Evolutionary conservation across 2,797 vertebrate genomes (phyloP).

Genomic region (Clarias pachynema): DNA sequence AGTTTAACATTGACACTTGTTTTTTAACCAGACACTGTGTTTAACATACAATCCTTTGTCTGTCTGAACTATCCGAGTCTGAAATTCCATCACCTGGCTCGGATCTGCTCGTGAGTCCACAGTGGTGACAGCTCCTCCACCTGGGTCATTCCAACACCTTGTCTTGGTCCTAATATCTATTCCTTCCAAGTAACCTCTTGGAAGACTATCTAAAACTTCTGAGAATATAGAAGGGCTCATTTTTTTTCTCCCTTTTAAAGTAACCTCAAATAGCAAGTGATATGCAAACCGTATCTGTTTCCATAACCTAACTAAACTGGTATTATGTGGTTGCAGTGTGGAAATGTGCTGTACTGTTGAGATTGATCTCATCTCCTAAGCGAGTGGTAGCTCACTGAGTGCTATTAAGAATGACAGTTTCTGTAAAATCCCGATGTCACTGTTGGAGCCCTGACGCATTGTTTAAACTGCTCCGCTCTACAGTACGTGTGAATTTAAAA

Average conservation of each 20-base stretch:
- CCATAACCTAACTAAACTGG: conserved; percentile 6
- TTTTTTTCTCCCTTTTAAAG: conserved; percentile 33
- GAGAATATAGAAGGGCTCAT: conserved; percentile 20
- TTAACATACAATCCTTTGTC: conserved; percentile 50
- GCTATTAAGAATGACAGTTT: not conserved
- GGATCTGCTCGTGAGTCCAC: conserved; percentile 33
- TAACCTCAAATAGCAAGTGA: conserved; percentile 23
- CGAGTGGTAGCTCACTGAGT: not conserved
- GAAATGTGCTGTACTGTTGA: not conserved
- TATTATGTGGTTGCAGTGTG: not conserved
- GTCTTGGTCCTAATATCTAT: conserved; percentile 34
- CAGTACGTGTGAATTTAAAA: not conserved
- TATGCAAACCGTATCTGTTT: not conserved
- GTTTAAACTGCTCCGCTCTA: not conserved
- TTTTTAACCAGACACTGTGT: not conserved
- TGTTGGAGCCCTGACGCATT: not conserved
- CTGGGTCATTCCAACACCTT: conserved; percentile 58
- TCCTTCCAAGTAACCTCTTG: conserved; percentile 21
- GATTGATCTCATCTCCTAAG: conserved; percentile 1
- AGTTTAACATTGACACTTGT: not conserved
- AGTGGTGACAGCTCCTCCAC: conserved; percentile 64
- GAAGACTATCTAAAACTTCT: conserved; percentile 16
- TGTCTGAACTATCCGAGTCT: conserved; percentile 65
- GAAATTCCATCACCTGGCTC: conserved; percentile 58
- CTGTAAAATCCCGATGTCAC: no score